Evolutionary conservation across 35 echinoderm and acorn worm species (phyloP).

Genomic region (Apostichopus parvimensis): DNA sequence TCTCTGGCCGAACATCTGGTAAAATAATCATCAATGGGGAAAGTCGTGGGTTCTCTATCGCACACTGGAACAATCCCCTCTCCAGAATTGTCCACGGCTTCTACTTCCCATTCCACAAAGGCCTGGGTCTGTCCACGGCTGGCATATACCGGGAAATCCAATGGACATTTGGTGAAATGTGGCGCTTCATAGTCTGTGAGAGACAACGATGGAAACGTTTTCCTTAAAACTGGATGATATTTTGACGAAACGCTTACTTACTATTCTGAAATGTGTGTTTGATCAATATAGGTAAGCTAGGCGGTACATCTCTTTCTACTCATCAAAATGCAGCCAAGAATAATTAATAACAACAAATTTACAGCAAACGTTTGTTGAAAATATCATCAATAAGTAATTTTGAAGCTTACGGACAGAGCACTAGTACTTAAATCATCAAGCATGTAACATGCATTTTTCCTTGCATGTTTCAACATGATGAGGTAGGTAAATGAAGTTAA

Average conservation of each 20-base stretch:
- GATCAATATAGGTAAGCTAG: too few relatives aligned
- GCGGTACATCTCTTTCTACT: too few relatives aligned
- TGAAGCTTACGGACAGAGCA: too few relatives aligned
- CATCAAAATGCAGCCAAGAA: too few relatives aligned
- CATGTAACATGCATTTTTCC: too few relatives aligned
- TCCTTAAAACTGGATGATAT: background rate
- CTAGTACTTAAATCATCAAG: too few relatives aligned
- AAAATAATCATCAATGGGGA: constrained; percentile 24
- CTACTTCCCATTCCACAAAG: constrained; percentile 37
- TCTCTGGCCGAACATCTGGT: constrained; percentile 43
- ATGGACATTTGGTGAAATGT: constrained; percentile 22
- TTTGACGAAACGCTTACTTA: background rate
- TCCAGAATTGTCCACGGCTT: constrained; percentile 38
- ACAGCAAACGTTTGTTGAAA: too few relatives aligned
- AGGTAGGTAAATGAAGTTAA: too few relatives aligned
- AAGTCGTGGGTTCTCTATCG: background rate
- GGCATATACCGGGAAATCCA: constrained; percentile 42
- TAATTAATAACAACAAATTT: too few relatives aligned
- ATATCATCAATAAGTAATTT: too few relatives aligned
- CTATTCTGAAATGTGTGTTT: too few relatives aligned
- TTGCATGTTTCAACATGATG: too few relatives aligned
- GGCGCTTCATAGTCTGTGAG: constrained; percentile 25
- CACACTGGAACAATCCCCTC: background rate
- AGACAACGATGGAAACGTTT: background rate
- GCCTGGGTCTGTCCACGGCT: constrained; percentile 14